phyloP scores from a whole-genome alignment of 2,113 vertebrate species.

The Lycaon pictus region DNA sequence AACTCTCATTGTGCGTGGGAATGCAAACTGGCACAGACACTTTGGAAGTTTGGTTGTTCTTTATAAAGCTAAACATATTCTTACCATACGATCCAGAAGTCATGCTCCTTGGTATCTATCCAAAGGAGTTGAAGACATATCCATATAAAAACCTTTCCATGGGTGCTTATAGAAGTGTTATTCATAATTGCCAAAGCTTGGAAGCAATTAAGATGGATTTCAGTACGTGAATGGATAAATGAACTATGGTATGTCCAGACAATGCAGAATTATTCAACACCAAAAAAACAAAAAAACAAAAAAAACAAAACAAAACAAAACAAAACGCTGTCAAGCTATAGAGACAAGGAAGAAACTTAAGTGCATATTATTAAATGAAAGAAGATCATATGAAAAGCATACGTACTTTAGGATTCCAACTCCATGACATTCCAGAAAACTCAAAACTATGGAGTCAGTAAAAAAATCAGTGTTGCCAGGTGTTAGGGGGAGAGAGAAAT shows the following conservation, averaged over 20 bases:
- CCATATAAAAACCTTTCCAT: background rate
- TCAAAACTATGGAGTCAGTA: background rate
- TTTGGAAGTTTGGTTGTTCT: background rate
- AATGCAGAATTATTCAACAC: background rate
- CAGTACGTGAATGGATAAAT: background rate
- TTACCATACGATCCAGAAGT: background rate
- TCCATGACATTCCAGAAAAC: background rate
- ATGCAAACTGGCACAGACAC: background rate
- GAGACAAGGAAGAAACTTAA: background rate
- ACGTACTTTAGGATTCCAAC: background rate
- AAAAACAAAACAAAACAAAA: no score
- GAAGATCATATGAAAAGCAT: background rate
- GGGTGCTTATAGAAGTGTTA: background rate
- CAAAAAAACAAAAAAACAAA: background rate
- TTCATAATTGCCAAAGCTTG: background rate
- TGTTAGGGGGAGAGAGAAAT: background rate
- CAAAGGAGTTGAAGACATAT: background rate
- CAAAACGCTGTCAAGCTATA: background rate
- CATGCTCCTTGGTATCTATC: background rate
- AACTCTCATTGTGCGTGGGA: background rate
- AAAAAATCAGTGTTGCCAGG: background rate
- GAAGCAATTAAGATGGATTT: background rate
- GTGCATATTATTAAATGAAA: background rate
- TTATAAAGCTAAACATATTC: background rate
- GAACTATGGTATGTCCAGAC: background rate